Conservation (phyloP, 2,113 vertebrate genomes). For the Gymnarchus niloticus region DNA sequence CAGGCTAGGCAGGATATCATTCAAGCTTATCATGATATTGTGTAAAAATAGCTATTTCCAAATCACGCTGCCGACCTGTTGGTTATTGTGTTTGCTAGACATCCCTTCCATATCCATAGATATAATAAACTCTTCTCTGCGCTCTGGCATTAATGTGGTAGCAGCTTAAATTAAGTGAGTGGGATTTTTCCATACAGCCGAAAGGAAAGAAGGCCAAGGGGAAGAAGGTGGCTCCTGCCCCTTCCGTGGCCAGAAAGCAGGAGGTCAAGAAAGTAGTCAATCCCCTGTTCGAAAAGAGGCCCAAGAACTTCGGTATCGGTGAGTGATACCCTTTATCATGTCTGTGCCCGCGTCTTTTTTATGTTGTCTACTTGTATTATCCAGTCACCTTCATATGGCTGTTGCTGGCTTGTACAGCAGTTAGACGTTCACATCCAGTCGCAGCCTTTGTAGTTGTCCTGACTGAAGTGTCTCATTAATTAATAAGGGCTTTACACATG, state of each 20-base stretch:
- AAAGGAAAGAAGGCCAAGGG: slow-evolving; percentile 98
- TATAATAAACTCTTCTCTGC: too few species aligned
- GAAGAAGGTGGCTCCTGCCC: slow-evolving; percentile 97
- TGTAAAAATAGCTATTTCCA: not conserved
- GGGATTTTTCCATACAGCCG: slow-evolving; percentile 59
- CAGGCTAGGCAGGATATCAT: not conserved
- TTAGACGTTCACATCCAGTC: not conserved
- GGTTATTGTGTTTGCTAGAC: not conserved
- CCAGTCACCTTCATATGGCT: not conserved
- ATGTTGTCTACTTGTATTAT: not conserved
- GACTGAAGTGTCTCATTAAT: not conserved
- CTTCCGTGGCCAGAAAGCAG: slow-evolving; percentile 89
- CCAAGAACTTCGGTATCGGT: slow-evolving; percentile 97
- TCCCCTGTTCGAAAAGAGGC: slow-evolving; percentile 90
- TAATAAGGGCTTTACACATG: not conserved
- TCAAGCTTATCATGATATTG: not conserved
- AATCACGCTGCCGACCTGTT: not conserved
- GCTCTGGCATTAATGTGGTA: not conserved
- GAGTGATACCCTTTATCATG: slow-evolving; percentile 41
- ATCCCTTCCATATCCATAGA: not conserved
- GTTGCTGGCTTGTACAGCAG: not conserved
- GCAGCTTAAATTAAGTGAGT: not conserved
- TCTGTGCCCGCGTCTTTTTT: not conserved
- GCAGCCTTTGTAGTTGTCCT: not conserved
- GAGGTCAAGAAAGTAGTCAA: slow-evolving; percentile 95